phyloP scores from a whole-genome alignment of 2,797 vertebrate species.

The Neostethus bicornis region DNA sequence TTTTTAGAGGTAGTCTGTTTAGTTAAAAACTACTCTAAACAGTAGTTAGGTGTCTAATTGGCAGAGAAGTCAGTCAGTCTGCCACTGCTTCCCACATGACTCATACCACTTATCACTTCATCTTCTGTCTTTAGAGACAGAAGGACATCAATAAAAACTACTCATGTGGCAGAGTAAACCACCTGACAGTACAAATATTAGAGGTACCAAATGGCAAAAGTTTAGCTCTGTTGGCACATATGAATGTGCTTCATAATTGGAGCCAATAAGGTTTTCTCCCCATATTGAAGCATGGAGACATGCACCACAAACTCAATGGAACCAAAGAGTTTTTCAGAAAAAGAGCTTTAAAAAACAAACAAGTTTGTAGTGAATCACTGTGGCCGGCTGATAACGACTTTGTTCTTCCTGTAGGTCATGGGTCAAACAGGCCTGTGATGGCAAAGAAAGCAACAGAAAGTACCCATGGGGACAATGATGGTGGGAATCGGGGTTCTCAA shows the following conservation, averaged over 20 bases:
- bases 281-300: slow-evolving; percentile 1
- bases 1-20: too few species aligned
- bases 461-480: slow-evolving; percentile 19
- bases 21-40: too few species aligned
- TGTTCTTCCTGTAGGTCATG: slow-evolving; percentile 62
- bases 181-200: too few species aligned
- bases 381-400: slow-evolving; percentile 49
- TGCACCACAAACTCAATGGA: slow-evolving; percentile 20
- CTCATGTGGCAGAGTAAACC: too few species aligned
- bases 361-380: slow-evolving; percentile 10
- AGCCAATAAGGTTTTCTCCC: slow-evolving; percentile 13
- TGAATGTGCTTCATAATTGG: slow-evolving; percentile 13
- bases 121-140: too few species aligned
- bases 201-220: too few species aligned
- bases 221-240: too few species aligned
- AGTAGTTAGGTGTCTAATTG: too few species aligned
- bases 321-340: slow-evolving; percentile 30
- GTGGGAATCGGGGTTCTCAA: slow-evolving; percentile 31
- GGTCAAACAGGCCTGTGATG: slow-evolving; percentile 41
- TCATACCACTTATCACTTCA: too few species aligned
- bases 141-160: too few species aligned
- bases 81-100: too few species aligned
- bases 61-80: too few species aligned
- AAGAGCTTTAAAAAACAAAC: slow-evolving; percentile 50
- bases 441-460: slow-evolving; percentile 27